Evolutionary conservation across 2,113 vertebrate genomes (phyloP).

Genomic region (Cyanistes caeruleus): DNA sequence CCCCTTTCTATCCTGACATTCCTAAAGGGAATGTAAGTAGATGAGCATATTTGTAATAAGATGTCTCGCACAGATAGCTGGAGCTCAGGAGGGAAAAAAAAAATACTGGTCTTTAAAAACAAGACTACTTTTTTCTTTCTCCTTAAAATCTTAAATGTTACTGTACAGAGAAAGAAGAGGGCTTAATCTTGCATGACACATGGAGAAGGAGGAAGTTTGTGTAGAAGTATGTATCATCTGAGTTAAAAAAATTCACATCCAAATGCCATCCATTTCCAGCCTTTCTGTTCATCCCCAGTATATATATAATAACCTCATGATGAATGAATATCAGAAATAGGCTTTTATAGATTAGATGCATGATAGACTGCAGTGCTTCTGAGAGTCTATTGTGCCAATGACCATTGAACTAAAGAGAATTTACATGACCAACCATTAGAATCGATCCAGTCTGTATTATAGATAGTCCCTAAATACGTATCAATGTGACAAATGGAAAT

Average conservation of each 20-base stretch:
- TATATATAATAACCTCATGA: neutral
- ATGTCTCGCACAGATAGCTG: neutral
- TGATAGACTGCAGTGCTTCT: conserved; percentile 11
- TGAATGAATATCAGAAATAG: neutral
- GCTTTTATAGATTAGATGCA: conserved; percentile 1
- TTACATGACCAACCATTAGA: conserved; percentile 33
- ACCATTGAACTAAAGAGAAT: conserved; percentile 35
- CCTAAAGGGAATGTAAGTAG: neutral
- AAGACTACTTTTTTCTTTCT: neutral
- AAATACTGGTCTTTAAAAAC: neutral
- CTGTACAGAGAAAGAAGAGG: neutral
- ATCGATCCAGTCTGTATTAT: conserved; percentile 25
- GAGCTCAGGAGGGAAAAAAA: neutral
- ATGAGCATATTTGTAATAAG: neutral
- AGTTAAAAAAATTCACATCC: neutral
- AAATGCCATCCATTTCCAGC: neutral
- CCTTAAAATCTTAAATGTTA: neutral
- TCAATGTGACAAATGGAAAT: conserved; percentile 43
- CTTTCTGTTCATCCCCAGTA: neutral
- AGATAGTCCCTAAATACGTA: conserved; percentile 29
- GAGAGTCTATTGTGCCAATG: conserved; percentile 13
- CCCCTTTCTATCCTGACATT: neutral
- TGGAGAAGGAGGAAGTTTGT: neutral
- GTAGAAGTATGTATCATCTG: neutral
- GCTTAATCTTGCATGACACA: neutral